Base-by-base conservation (phyloP, 1,140 invertebrate species). In the Drosophila albomicans region DNA sequence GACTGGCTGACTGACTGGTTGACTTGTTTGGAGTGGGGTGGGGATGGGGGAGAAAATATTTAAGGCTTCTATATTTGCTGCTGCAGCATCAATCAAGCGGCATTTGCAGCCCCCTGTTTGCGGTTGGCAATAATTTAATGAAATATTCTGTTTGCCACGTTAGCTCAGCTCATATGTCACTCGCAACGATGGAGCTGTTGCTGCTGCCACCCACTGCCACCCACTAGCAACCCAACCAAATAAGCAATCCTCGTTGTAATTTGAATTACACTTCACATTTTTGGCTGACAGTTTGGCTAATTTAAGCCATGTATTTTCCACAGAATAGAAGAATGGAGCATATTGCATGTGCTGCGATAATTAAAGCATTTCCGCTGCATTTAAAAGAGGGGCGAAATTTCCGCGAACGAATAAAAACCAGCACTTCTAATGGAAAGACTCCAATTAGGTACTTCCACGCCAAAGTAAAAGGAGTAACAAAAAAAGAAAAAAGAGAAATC, bases 341-440 rank as follows among this genome's bases (percentile, higher is more conserved):
- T 68, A 56, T 88, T 75, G 82, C 82, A 82, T 87, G 82, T 51
- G 48, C 28, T 5, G 35, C 25, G 62, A 66, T 69, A 87, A 87
- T 87, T 88, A 82, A 88, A 82, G 62, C 63, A 69, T 69, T 88
- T 87, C 84, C 84, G 65, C 10, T 88, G 77, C 64, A 87, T 62
- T 69, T 74, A 32, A 54, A 43, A 25, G 62, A 48, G 28, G 20
- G 11, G 16, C 32, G 32, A 48, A 61, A 58, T 69, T 69, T 69
- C 65, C 41, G 3, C 43, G 57, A 69, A 74, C 35, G 13, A 48
- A 54, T 62, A 51, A 52, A 48, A 13, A 41, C 35, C 35, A 32
- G 38, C 7, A 25, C 15, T 63, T 49, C 3, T 7, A 28, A 16
- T 32, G 28, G 8, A 10, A 5, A 13, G n/a, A 35, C 35, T 8